Evolutionary conservation across 2,797 vertebrate genomes (phyloP), one percentile per base, ranked within the genome.

Genomic region (Cebuella pygmaea): DNA sequence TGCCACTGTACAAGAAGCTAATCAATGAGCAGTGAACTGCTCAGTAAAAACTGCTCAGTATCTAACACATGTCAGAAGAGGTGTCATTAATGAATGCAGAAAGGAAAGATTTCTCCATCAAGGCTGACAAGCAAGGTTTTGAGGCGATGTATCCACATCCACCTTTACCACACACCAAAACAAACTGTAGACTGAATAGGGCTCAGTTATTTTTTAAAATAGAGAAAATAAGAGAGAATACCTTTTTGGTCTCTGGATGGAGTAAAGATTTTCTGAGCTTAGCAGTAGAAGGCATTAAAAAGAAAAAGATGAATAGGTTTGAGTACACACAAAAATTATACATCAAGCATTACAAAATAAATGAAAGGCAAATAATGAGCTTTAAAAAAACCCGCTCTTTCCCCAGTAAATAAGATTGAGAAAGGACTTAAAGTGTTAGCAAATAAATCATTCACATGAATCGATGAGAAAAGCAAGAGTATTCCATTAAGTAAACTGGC

Each of bases 1-100:
- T 15, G 14, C 64, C 17, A 0, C 6, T 0, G 22, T 2, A 1
- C 30, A 1, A 9, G n/a, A 14, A 13, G 46, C 2, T 46, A 0
- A 10, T 1, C 15, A 26, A 0, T 1, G 70, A 39, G 0, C 8
- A 17, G 17, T 0, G 3, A 11, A 5, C 1, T 4, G 24, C 30
- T 64, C 74, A 11, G 46, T 5, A 13, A 59, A 72, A 20, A 36
- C 39, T 3, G n/a, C 10, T 50, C 61, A 15, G 64, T 5, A 19
- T 50, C 30, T 33, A 55, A 36, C 22, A 27, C 4, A 0, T 17
- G 0, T 17, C 17, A 74, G 39, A 12, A 7, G 55, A n/a, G 15
- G 2, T 1, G 1, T 24, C 52, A 30, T 10, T 84, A 20, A 36
- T 17, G 4, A 13, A 13, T 3, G 41, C 33, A 20, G 46, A 50